Evolutionary conservation across 1,140 invertebrate species (phyloP).

Genomic region (Drosophila kikkawai): DNA sequence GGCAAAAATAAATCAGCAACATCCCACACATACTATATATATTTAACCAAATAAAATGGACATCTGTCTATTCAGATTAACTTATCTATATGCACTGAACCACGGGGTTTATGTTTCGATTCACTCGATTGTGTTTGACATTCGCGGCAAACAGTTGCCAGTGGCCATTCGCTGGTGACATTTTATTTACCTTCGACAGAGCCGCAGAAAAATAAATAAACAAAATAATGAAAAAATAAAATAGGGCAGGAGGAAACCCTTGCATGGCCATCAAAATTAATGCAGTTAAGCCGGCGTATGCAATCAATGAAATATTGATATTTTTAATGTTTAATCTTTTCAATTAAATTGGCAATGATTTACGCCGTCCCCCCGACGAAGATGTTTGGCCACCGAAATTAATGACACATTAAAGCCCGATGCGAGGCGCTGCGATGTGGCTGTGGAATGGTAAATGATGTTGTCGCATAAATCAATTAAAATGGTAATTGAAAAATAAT

Average conservation of each 20-base stretch:
- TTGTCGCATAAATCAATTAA: constrained; percentile 76
- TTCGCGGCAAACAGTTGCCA: constrained; percentile 6
- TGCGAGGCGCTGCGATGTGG: constrained; percentile 7
- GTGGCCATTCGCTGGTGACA: constrained; percentile 6
- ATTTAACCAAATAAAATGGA: constrained; percentile 7
- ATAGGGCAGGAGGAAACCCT: constrained; percentile 5
- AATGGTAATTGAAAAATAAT: constrained; percentile 73
- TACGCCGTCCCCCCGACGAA: constrained; percentile 38
- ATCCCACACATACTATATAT: neutral
- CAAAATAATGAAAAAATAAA: constrained; percentile 2
- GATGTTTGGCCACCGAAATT: constrained; percentile 48
- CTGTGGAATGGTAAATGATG: constrained; percentile 55
- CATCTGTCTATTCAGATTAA: constrained; percentile 21
- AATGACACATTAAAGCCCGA: constrained; percentile 38
- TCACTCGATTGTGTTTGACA: constrained; percentile 26
- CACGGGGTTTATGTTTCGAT: constrained; percentile 3
- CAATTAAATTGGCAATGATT: constrained; percentile 76
- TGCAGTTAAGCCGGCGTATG: constrained; percentile 57
- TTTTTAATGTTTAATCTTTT: constrained; percentile 83
- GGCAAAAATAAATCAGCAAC: constrained; percentile 4
- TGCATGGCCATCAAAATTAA: constrained; percentile 53
- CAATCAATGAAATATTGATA: constrained; percentile 77
- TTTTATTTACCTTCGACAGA: constrained; percentile 38
- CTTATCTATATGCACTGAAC: constrained; percentile 18
- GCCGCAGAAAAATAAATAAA: constrained; percentile 26